phyloP scores from a whole-genome alignment of 1,140 invertebrate species.

The Pachyrhynchus sulphureomaculatus region DNA sequence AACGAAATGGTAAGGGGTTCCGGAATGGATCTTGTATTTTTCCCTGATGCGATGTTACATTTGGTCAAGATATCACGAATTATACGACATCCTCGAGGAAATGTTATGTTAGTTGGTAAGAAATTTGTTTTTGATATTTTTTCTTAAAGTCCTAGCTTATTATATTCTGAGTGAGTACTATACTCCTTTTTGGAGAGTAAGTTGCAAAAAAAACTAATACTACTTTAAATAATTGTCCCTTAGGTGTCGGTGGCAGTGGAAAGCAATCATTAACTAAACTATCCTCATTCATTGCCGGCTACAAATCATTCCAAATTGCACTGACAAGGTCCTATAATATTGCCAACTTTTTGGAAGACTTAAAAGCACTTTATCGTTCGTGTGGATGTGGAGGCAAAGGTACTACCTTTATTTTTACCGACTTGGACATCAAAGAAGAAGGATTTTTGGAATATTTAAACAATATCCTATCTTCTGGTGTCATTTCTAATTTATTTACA shows the following conservation, averaged over 20 bases:
- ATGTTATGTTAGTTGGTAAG: slow-evolving; percentile 83
- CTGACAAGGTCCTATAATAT: slow-evolving; percentile 94
- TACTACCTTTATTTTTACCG: slow-evolving; percentile 96
- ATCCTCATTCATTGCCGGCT: slow-evolving; percentile 95
- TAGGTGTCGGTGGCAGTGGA: slow-evolving; percentile 91
- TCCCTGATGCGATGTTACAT: slow-evolving; percentile 96
- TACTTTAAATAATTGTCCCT: neutral
- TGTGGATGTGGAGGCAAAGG: slow-evolving; percentile 95
- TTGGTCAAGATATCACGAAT: slow-evolving; percentile 94
- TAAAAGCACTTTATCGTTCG: slow-evolving; percentile 88
- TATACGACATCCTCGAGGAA: slow-evolving; percentile 90
- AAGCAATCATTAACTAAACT: slow-evolving; percentile 95
- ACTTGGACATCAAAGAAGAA: slow-evolving; percentile 97
- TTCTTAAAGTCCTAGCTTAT: too few relatives aligned
- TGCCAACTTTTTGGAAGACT: slow-evolving; percentile 93
- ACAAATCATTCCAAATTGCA: slow-evolving; percentile 95
- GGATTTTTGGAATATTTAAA: slow-evolving; percentile 96
- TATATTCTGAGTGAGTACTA: too few relatives aligned
- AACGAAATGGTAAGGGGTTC: slow-evolving; percentile 95
- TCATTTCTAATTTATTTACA: slow-evolving; percentile 91
- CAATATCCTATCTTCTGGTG: slow-evolving; percentile 90
- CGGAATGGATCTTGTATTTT: slow-evolving; percentile 98
- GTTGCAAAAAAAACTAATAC: neutral
- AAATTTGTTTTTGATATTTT: too few relatives aligned
- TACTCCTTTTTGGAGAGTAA: too few relatives aligned